Base-by-base conservation (phyloP, 2,113 vertebrate genomes). In the Syngnathus floridae region DNA sequence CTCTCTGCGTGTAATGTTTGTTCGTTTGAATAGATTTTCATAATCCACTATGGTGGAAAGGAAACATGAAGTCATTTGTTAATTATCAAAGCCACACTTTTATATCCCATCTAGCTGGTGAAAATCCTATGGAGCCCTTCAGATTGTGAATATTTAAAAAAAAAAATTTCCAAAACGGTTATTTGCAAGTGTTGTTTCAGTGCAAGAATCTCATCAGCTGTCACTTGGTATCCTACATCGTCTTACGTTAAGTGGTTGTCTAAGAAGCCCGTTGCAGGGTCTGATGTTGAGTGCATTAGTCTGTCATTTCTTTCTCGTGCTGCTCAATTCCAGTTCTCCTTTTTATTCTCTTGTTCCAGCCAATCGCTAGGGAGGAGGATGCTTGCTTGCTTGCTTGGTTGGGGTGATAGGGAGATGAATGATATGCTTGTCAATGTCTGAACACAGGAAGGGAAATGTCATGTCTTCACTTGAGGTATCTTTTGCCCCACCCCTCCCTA, bases 341-440 rank as follows among this genome's bases (percentile, higher is more conserved):
- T 35, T 36, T 59, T 40, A 1, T 40, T 40, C 4, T 37, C 56
- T 58, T 4, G 17, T 37, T 58, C 56, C 17, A 36, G 35, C 26
- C 10, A n/a, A 9, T 21, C 54, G 3, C 13, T 14, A 13, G 13
- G 4, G 54, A 14, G 12, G 54, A 14, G 31, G 13, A n/a, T 4
- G 26, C 26, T 26, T 22, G 22, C 1, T 22, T n/a, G n/a, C n/a
- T 31, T 31, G 26, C 2, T 31, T 31, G 26, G 26, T 31, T 3
- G 26, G 26, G 0, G 26, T 31, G 56, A 19, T 17, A 4, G 35
- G 35, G 66, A 13, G 60, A 37, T 58, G 54, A 58, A 65, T 51
- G 70, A 73, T 65, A 12, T 43, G 64, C 71, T 52, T 66, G 67
- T 82, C 79, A 73, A 49, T 61, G 22, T 61, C 61, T 65, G 64